These are phyloP conservation scores for Bufo bufo DNA, from an alignment of 2,113 vertebrate species.

Conservation along the genomic window DNA sequence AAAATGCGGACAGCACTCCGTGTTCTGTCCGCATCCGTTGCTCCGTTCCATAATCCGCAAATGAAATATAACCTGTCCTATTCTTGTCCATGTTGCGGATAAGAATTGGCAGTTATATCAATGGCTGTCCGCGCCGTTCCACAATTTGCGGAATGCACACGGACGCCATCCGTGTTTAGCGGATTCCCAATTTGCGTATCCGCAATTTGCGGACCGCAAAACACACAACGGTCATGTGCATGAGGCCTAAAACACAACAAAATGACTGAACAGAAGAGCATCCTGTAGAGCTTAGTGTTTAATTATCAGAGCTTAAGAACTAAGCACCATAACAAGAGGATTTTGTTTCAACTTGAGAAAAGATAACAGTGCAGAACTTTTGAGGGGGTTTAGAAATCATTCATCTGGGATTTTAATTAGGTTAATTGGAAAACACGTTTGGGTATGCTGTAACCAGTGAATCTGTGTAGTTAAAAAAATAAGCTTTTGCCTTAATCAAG, in stretches of 20 bases:
- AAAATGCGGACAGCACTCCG: too few species aligned
- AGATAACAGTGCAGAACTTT: constrained; percentile 49
- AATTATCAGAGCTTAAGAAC: constrained; percentile 57
- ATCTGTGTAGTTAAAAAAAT: constrained; percentile 32
- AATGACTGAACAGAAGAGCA: constrained; percentile 5
- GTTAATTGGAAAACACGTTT: constrained; percentile 55
- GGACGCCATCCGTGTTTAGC: too few species aligned
- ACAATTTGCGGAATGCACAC: too few species aligned
- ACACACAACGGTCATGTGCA: too few species aligned
- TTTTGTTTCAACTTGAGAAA: constrained; percentile 49
- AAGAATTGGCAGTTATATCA: too few species aligned
- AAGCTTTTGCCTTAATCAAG: constrained; percentile 4
- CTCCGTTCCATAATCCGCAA: too few species aligned
- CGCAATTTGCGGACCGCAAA: too few species aligned
- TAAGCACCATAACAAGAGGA: constrained; percentile 54
- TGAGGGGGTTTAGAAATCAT: constrained; percentile 41
- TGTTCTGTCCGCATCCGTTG: too few species aligned
- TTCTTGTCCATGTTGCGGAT: too few species aligned
- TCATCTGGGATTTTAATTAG: constrained; percentile 53
- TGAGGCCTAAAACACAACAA: background rate
- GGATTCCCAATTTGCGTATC: too few species aligned
- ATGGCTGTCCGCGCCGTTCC: too few species aligned
- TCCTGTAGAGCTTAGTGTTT: constrained; percentile 45
- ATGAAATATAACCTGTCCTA: too few species aligned
- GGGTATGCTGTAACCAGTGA: constrained; percentile 4